These are phyloP conservation scores for Porites australiensis DNA, from an alignment of 64 coral and sea anemone genomes.

Conservation along the genomic window DNA sequence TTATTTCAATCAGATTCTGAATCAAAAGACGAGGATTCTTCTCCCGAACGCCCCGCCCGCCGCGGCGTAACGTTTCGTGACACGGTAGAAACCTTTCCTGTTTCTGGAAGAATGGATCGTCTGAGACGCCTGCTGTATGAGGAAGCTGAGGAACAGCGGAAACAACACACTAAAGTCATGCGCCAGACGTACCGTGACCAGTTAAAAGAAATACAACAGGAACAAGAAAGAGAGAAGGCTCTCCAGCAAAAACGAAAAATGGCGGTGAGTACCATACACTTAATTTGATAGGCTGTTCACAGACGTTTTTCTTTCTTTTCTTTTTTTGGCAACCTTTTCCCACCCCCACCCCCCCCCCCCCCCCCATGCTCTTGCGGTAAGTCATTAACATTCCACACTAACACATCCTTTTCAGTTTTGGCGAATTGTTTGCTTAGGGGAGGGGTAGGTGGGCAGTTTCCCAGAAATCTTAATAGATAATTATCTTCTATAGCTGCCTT, in stretches of 20 bases:
- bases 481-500: conserved; percentile 33
- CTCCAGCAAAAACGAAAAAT: conserved; percentile 57
- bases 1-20: neutral
- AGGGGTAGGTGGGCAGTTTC: neutral
- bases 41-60: conserved; percentile 6
- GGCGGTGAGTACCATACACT: neutral
- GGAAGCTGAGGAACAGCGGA: conserved; percentile 73
- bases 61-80: conserved; percentile 93
- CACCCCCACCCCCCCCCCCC: too few relatives aligned
- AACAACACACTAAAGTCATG: conserved; percentile 67
- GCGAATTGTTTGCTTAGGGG: neutral
- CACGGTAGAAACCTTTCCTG: conserved; percentile 83
- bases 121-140: conserved; percentile 79
- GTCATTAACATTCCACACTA: too few relatives aligned
- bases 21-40: conserved; percentile 35
- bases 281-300: too few relatives aligned
- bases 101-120: conserved; percentile 89
- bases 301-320: too few relatives aligned
- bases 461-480: too few relatives aligned
- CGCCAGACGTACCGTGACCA: conserved; percentile 69
- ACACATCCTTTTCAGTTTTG: too few relatives aligned
- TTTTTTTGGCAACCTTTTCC: too few relatives aligned
- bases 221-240: conserved; percentile 45
- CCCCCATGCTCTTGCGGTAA: too few relatives aligned
- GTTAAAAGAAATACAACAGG: conserved; percentile 76